A percentile compares a stretch with the other conserved stretches of the same genome.
Evolutionary conservation across 2,113 vertebrate species (phyloP).

Genomic region (Eolophus roseicapilla): DNA sequence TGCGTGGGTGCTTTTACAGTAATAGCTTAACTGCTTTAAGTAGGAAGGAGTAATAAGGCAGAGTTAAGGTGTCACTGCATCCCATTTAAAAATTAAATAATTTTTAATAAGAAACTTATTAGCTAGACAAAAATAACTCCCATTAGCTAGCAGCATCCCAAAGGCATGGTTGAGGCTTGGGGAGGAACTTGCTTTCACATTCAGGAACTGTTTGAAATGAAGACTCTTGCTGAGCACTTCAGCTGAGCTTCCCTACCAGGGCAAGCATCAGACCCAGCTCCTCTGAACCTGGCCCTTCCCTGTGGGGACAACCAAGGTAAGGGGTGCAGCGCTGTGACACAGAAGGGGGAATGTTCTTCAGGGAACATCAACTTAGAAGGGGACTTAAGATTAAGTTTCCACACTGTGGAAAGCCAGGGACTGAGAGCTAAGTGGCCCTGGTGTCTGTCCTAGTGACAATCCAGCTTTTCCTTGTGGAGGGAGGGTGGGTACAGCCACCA

Average conservation of each 20-base stretch:
- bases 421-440: background rate
- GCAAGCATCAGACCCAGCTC: background rate
- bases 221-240: background rate
- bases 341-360: background rate
- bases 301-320: background rate
- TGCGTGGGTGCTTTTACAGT: background rate
- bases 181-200: background rate
- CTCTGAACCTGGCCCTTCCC: background rate
- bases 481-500: background rate
- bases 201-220: background rate
- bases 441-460: background rate
- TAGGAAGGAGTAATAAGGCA: background rate
- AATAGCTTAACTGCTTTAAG: background rate
- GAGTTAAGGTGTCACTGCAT: background rate
- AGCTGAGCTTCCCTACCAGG: background rate
- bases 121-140: background rate
- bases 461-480: background rate
- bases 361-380: background rate
- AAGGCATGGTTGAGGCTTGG: background rate
- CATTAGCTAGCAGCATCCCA: slow-evolving; percentile 15
- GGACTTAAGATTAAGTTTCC: background rate
- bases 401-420: background rate
- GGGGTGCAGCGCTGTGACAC: background rate
- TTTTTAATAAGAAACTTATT: slow-evolving; percentile 45
- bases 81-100: slow-evolving; percentile 34